Evolutionary conservation across 1,140 invertebrate genomes (phyloP), one percentile per base, ranked within the genome.

Genomic region (Aphidius ervi): DNA sequence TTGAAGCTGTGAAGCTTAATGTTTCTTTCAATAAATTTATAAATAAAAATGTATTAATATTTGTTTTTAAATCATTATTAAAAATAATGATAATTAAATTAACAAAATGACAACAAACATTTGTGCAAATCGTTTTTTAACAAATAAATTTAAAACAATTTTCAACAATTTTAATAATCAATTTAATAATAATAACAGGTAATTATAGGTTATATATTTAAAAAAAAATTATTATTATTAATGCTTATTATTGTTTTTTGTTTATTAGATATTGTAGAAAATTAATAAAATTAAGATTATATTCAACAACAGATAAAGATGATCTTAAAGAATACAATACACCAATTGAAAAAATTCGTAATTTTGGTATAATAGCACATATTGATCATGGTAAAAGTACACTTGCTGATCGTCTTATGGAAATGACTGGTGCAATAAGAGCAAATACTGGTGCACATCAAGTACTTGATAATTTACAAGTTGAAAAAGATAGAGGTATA

Each of bases 311-410:
- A n/a, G 50, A 68, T 0, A 9, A 37, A 4, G 42, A 56, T 1
- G 54, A 62, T 20, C 23, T 63, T 10, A 71, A 73, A 58, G 73
- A 71, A 5, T 68, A 73, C 42, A 58, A 77, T 39, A 76, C 76
- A 7, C 86, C 88, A 5, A 71, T 86, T 52, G 86, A 91, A 62
- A 85, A 84, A 63, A 95, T 97, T 42, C 81, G 95, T 46, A 98
- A 97, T 76, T 97, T 98, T 71, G 91, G 93, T 77, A 98, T 99
- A 65, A 94, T 98, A 61, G 97, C 97, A 43, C 97, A 99, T 81
- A 91, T 99, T 10, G 97, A 99, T 78, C 96, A 99, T 84, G 97
- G 96, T 0, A 99, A 99, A 81, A 95, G 92, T 74, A 98, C 96
- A 6, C 77, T 99, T 62, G 94, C 96, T 1, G 97, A 99, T 79